Conservation (phyloP, 2,113 vertebrate genomes). For the Grammomys surdaster region DNA sequence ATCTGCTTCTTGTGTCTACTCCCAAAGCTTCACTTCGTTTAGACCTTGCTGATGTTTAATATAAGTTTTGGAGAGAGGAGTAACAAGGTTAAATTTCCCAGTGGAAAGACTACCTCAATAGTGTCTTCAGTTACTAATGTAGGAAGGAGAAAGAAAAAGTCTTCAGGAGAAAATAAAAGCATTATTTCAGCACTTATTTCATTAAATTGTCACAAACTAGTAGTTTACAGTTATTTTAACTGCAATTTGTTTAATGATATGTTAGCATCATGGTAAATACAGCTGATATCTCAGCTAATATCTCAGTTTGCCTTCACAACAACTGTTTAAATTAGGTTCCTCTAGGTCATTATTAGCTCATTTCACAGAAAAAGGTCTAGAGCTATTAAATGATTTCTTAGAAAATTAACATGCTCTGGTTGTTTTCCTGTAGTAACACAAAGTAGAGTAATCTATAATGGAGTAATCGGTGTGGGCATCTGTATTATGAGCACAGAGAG, state of each 20-base stretch:
- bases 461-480: neutral
- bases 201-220: neutral
- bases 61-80: neutral
- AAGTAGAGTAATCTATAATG: neutral
- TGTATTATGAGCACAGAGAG: neutral
- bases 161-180: neutral
- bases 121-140: neutral
- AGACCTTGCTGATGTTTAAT: neutral
- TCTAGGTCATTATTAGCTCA: neutral
- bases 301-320: neutral
- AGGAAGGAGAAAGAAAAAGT: neutral
- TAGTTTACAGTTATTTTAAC: neutral
- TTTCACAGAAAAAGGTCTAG: neutral
- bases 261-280: neutral
- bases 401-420: neutral
- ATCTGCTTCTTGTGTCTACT: slow-evolving; percentile 24
- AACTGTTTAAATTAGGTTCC: neutral
- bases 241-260: neutral
- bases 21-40: neutral
- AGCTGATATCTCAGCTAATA: neutral
- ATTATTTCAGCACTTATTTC: neutral
- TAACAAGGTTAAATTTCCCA: slow-evolving; percentile 42
- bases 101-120: neutral
- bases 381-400: neutral
- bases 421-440: neutral